phyloP scores from a whole-genome alignment of 2,797 vertebrate species.

The Chaenodraco wilsoni region DNA sequence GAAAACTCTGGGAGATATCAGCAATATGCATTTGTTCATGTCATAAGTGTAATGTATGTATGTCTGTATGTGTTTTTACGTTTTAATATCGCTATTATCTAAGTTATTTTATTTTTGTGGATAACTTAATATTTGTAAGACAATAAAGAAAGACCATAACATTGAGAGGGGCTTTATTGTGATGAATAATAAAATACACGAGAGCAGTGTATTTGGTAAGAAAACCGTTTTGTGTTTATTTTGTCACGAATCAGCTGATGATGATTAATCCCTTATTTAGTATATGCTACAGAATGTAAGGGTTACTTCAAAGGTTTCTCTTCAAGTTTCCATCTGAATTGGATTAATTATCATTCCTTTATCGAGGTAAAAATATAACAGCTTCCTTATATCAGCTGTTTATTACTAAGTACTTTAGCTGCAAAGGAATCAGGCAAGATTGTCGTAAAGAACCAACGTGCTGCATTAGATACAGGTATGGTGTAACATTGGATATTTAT shows the following conservation, averaged over 20 bases:
- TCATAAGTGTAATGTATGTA: constrained; percentile 82
- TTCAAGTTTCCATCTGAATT: background rate
- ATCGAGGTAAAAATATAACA: background rate
- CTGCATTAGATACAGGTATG: background rate
- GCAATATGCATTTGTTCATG: constrained; percentile 78
- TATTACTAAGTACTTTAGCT: background rate
- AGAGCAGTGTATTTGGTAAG: constrained; percentile 50
- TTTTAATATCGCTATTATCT: constrained; percentile 84
- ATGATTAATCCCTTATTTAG: constrained; percentile 19
- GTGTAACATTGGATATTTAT: background rate
- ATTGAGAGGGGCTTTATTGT: constrained; percentile 74
- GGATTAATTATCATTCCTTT: background rate
- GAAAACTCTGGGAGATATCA: constrained; percentile 78
- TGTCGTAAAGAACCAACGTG: background rate
- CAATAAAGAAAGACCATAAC: constrained; percentile 80
- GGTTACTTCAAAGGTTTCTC: constrained; percentile 5
- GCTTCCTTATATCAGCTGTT: background rate
- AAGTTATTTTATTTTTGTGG: constrained; percentile 90
- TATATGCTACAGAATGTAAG: background rate
- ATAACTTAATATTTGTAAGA: constrained; percentile 89
- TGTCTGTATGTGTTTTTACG: constrained; percentile 80
- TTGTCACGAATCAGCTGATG: constrained; percentile 25
- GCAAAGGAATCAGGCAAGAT: background rate
- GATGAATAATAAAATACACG: constrained; percentile 70
- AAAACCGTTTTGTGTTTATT: constrained; percentile 42